Evolutionary conservation across 2,797 vertebrate genomes (phyloP), one percentile per base, ranked within the genome.

Genomic region (Glossophaga mutica): DNA sequence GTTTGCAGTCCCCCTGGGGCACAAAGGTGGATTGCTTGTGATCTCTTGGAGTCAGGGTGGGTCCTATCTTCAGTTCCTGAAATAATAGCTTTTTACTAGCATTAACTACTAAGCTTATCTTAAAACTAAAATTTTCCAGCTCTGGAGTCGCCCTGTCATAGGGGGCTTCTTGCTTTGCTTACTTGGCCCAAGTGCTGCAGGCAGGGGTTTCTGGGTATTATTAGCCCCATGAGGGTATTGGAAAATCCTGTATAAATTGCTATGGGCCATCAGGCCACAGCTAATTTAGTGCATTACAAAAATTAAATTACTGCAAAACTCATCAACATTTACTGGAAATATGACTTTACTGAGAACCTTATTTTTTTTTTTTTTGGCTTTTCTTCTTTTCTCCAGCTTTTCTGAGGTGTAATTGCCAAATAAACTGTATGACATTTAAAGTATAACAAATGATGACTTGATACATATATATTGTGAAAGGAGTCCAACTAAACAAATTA

Each of bases 281-380:
- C 59, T 70, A 67, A 85, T 94, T 79, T 62, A 74, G n/a, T 79
- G 12, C 62, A 76, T 70, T 86, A 83, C 34, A 91, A 50, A 94
- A 76, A 88, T 94, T 90, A 94, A 50, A 85, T 91, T 89, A 29
- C 62, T 86, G 18, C 9, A 83, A 85, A 95, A 81, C 1, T 24
- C 71, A 97, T 88, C 77, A 46, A 46, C n/a, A 59, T 70, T 77
- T 90, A 91, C 59, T 88, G 52, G 85, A 79, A 88, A 92, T 93
- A 78, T 34, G 52, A 83, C 59, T 86, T 50, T 70, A 19, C 29
- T 55, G 55, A 94, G 50, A 79, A 37, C 21, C 48, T 74, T 82
- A 62, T 62, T 6, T 22, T 15, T 67, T 50, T 15, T 67, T 50
- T 39, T 34, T 88, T 76, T 74, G 55, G 9, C 48, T 70, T 62